phyloP scores from a whole-genome alignment of 2,888 invertebrate genomes.

The Dinocampus coccinellae region DNA sequence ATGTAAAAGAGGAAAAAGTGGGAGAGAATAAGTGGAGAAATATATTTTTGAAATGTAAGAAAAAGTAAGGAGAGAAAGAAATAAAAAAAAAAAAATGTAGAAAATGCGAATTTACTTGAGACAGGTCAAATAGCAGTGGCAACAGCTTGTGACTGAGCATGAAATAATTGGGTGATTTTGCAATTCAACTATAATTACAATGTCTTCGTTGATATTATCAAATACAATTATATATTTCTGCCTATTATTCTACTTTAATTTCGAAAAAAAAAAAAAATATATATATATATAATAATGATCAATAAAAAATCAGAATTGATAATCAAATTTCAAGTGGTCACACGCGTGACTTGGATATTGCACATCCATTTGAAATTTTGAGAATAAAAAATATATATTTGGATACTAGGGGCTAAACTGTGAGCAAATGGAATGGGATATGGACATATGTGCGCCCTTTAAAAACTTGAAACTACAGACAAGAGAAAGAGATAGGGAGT shows the following conservation, averaged over 20 bases:
- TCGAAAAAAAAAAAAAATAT: background rate
- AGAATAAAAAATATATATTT: constrained; percentile 13
- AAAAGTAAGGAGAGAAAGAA: too few relatives aligned
- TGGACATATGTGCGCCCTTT: constrained; percentile 48
- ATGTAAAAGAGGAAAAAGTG: background rate
- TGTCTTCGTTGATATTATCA: constrained; percentile 6
- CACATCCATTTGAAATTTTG: constrained; percentile 8
- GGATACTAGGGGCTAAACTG: background rate
- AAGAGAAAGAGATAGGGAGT: background rate
- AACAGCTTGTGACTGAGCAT: constrained; percentile 55
- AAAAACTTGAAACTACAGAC: constrained; percentile 53
- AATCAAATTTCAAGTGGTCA: background rate
- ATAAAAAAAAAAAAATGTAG: constrained; percentile 44
- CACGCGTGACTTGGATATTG: constrained; percentile 1
- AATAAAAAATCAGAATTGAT: background rate
- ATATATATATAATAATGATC: background rate
- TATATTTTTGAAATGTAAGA: too few relatives aligned
- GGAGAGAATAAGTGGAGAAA: too few relatives aligned
- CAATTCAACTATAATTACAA: constrained; percentile 34
- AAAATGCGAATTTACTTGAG: constrained; percentile 49
- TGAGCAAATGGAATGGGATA: constrained; percentile 20
- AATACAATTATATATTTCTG: background rate
- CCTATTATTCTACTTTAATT: background rate
- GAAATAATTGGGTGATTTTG: constrained; percentile 46
- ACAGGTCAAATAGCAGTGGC: constrained; percentile 40